Base-by-base conservation (phyloP, 2,888 invertebrate species). In the Siphlonurus alternatus region DNA sequence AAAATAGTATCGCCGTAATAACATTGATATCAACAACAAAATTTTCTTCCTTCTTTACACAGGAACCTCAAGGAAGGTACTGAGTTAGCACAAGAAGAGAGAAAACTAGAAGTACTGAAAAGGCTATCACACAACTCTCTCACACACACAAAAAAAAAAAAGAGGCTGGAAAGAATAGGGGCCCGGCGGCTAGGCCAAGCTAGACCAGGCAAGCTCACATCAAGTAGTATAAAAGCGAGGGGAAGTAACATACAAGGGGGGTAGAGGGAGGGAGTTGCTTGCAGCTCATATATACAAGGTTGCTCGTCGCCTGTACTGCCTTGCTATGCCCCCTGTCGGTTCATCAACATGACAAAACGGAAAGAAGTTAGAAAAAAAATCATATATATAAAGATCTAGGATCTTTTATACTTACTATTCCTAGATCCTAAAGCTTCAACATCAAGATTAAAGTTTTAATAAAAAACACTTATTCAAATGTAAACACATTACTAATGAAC, bases 101-200 rank as follows among this genome's bases (percentile, higher is more conserved):
- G 56, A 56, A 56, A 56, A 56, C 56, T 22, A 5, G 56, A 56
- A 22, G n/a, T 10, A n/a, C 53, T n/a, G 53, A n/a, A 10, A 15
- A n/a, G n/a, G n/a, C n/a, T n/a, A n/a, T n/a, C 38, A 38, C 38
- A 38, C 5, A 38, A 38, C 38, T 10, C 38, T 10, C 7, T 10
- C 38, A 38, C 38, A 38, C 38, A 38, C 15, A 38, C 38, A 38
- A 38, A 38, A 38, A 38, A 38, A 38, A 22, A 56, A 22, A 56
- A 56, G 56, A 56, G n/a, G 20, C 56, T 20, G 56, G n/a, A 22
- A 56, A 56, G n/a, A 56, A 56, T 56, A 56, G 56, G 56, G 56
- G 56, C 56, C 56, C 56, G 56, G 22, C 56, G 56, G 56, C 56
- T 22, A 56, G 56, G 56, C 56, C n/a, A 56, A 56, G 5, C 5